Evolutionary conservation across 2,888 invertebrate species (phyloP).

Genomic region (Iselma pallidipennis): DNA sequence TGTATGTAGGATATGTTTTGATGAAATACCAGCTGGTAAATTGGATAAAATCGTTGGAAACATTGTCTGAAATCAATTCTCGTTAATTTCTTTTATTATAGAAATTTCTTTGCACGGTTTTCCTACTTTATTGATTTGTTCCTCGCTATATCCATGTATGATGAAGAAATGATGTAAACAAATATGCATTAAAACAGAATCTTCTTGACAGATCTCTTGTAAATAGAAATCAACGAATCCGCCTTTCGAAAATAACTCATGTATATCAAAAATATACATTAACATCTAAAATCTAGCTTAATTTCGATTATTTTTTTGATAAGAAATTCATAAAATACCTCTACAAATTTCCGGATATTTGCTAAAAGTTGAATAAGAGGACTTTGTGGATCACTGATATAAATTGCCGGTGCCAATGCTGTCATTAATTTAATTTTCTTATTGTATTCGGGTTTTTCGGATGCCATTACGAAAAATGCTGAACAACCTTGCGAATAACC

Average conservation of each 20-base stretch:
- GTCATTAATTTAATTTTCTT: conserved; percentile 65
- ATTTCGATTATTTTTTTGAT: not conserved
- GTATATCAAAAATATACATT: not conserved
- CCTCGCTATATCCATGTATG: not conserved
- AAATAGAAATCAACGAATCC: not conserved
- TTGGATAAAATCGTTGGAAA: not conserved
- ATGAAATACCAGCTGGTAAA: conserved; percentile 5
- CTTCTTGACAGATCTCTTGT: not conserved
- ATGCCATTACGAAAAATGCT: conserved; percentile 68
- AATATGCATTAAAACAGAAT: not conserved
- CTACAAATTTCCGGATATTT: not conserved
- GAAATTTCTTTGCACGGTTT: not conserved
- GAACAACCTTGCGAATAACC: conserved; percentile 82
- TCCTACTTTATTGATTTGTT: not conserved
- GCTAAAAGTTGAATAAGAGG: not conserved
- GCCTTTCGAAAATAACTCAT: not conserved
- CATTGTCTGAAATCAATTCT: not conserved
- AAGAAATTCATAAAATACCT: not conserved
- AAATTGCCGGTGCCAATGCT: conserved; percentile 67
- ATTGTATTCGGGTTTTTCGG: conserved; percentile 67
- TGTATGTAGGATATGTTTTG: not conserved
- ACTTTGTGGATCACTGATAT: not conserved
- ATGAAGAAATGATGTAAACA: not conserved
- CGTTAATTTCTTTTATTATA: not conserved
- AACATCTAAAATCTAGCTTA: not conserved